Evolutionary conservation across 2,888 invertebrate genomes (phyloP).

Genomic region (Cephus pygmeus): DNA sequence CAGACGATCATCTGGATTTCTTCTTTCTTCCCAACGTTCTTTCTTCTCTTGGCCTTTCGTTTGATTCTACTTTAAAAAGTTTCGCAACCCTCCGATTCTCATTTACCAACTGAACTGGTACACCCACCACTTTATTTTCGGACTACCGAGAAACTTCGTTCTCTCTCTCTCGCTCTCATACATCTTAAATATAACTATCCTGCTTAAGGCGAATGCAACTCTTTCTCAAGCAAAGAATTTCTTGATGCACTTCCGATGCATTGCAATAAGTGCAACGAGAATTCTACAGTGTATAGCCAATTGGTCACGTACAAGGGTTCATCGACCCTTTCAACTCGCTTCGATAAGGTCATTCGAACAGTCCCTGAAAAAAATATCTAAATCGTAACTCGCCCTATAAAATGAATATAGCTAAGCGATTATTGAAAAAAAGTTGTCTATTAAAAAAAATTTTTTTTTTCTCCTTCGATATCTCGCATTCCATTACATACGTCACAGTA

Average conservation of each 20-base stretch:
- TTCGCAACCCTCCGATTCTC: background rate
- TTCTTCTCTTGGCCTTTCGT: background rate
- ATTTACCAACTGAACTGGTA: background rate
- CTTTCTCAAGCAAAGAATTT: background rate
- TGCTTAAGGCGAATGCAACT: background rate
- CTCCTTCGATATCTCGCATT: background rate
- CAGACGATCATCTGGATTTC: constrained; percentile 26
- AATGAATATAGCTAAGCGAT: background rate
- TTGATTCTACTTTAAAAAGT: background rate
- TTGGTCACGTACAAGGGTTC: background rate
- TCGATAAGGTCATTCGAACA: background rate
- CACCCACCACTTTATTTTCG: background rate
- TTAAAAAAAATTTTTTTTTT: background rate
- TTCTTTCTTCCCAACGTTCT: background rate
- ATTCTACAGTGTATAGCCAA: background rate
- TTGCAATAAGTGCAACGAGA: background rate
- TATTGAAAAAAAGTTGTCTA: background rate
- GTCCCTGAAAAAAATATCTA: background rate
- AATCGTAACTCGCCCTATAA: background rate
- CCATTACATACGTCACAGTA: background rate
- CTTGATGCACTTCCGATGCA: background rate
- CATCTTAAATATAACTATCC: background rate
- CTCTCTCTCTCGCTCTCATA: background rate
- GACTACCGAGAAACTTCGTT: background rate
- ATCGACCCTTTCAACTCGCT: background rate